These are phyloP conservation scores for Morone chrysops DNA, from an alignment of 2,113 vertebrate genomes.

Conservation along the genomic window DNA sequence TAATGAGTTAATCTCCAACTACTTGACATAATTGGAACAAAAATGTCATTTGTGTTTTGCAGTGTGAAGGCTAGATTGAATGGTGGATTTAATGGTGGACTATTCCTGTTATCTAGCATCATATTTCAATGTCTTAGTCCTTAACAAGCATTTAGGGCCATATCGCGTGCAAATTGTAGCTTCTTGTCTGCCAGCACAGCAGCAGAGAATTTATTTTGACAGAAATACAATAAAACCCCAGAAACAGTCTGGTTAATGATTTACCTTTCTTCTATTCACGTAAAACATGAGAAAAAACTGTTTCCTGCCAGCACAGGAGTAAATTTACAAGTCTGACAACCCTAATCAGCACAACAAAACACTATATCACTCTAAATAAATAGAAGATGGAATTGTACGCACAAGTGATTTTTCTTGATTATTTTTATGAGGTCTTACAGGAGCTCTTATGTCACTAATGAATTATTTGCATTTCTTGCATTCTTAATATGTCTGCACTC, in stretches of 20 bases:
- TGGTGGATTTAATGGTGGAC: neutral
- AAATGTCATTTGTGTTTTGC: constrained; percentile 3
- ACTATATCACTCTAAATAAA: neutral
- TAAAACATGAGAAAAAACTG: constrained; percentile 12
- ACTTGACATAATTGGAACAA: constrained; percentile 9
- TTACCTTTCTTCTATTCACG: constrained; percentile 17
- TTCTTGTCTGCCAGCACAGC: constrained; percentile 19
- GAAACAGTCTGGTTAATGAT: constrained; percentile 41
- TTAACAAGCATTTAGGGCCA: constrained; percentile 12
- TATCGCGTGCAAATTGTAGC: constrained; percentile 1
- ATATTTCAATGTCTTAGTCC: neutral
- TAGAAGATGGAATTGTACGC: constrained; percentile 1
- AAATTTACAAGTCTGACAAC: constrained; percentile 8
- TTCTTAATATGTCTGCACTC: neutral
- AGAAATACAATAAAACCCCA: constrained; percentile 45
- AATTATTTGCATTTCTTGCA: neutral
- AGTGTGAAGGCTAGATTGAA: neutral
- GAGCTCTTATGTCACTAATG: neutral
- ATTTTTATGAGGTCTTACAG: neutral
- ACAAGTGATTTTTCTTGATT: neutral
- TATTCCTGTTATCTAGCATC: neutral
- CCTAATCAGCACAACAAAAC: neutral
- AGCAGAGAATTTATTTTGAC: constrained; percentile 29
- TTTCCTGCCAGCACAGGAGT: constrained; percentile 6
- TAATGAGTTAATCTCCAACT: constrained; percentile 7